Evolutionary conservation across 2,797 vertebrate genomes (phyloP), one percentile per base, ranked within the genome.

Genomic region (Anniella stebbinsi): DNA sequence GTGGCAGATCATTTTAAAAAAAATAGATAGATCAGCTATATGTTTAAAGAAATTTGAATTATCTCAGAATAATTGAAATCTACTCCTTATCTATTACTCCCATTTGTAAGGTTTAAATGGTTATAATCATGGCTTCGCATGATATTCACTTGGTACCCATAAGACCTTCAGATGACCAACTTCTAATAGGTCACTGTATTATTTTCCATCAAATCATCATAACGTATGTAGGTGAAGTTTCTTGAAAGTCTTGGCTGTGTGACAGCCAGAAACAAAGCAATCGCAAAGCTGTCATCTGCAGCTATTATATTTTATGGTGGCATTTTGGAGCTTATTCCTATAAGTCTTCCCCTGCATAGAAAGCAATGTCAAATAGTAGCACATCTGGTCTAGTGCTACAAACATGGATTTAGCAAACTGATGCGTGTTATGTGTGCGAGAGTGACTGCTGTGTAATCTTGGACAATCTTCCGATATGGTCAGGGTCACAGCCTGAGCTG

Each of bases 131-230:
- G 80, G 92, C 84, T 82, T 25, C 80, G 88, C 73, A 80, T 89
- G 84, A 25, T 90, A 85, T 93, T 93, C 86, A 89, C 63, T 60
- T 76, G 72, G 73, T 70, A 92, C 91, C 87, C 51, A 0, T 0
- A 41, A 78, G 91, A 90, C 93, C 91, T 95, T 80, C 92, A 82
- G 36, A 91, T 93, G 86, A 51, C 84, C 87, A 89, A 66, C 73
- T 90, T 77, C 38, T 11, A 78, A 81, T 1, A 48, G 95, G 93
- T 92, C 91, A 48, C 3, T 0, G 83, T 25, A 48, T 94, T 89
- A 87, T 94, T 94, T 95, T 91, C 92, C 92, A 89, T 93, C 94
- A 92, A 38, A 94, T 95, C 86, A 94, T 94, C 86, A 66, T 80
- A 89, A 73, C 41, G 1, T 33, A 76, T 18, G 76, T 60, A 91